A percentile compares a stretch with the other conserved stretches of the same genome.
Evolutionary conservation across 2,888 invertebrate genomes (phyloP).

Genomic region (Ecdyonurus torrentis): DNA sequence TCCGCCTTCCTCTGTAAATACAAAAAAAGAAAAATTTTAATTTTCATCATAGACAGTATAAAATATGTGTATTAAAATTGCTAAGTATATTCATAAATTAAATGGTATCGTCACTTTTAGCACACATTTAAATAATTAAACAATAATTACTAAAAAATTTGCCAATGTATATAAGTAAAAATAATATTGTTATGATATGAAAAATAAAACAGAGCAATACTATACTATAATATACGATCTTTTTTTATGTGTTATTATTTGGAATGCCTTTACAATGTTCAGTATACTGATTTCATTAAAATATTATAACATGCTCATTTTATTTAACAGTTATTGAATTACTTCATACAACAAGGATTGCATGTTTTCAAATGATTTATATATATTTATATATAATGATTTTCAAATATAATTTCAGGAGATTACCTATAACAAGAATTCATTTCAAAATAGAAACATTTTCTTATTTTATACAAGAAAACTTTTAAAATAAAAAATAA

Average conservation of each 20-base stretch:
- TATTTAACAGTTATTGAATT: neutral
- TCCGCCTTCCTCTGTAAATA: slow-evolving; percentile 8
- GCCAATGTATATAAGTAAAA: too few relatives aligned
- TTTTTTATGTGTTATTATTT: too few relatives aligned
- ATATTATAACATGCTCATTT: neutral
- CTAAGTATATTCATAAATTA: neutral
- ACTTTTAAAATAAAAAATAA: too few relatives aligned
- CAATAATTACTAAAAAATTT: neutral
- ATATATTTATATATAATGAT: too few relatives aligned
- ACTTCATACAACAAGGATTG: neutral
- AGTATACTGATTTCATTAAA: neutral
- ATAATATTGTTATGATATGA: too few relatives aligned
- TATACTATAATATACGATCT: too few relatives aligned
- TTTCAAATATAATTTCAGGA: neutral
- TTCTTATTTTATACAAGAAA: too few relatives aligned
- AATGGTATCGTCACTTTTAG: neutral
- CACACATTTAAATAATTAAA: neutral
- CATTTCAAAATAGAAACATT: neutral
- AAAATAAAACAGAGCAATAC: too few relatives aligned
- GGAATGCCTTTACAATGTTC: too few relatives aligned
- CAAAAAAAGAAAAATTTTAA: neutral
- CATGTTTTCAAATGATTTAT: neutral
- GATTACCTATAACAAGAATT: neutral
- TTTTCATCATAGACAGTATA: too few relatives aligned
- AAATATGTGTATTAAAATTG: too few relatives aligned